Evolutionary conservation across 2,888 invertebrate genomes (phyloP).

Genomic region (Mayetiola destructor): DNA sequence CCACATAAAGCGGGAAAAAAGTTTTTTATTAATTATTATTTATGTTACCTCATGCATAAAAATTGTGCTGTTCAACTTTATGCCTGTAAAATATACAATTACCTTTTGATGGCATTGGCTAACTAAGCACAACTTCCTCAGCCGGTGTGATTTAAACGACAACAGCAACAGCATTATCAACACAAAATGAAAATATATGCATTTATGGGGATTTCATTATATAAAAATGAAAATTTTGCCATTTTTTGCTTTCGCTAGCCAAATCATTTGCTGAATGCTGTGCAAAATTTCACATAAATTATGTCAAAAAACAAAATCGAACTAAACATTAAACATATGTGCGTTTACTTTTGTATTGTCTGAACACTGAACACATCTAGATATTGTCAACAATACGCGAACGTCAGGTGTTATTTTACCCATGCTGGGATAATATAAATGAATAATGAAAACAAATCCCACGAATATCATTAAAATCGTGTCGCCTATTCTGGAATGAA

Average conservation of each 20-base stretch:
- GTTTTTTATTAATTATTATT: slow-evolving; percentile 12
- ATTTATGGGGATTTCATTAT: slow-evolving; percentile 5
- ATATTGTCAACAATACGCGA: background rate
- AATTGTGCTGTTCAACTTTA: slow-evolving; percentile 10
- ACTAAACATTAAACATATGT: background rate
- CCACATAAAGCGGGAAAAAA: slow-evolving; percentile 4
- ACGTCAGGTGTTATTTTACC: background rate
- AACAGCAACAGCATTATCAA: background rate
- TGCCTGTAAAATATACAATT: background rate
- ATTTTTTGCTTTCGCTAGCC: background rate
- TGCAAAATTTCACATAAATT: slow-evolving; percentile 9
- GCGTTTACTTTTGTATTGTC: too few relatives aligned
- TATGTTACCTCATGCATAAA: slow-evolving; percentile 9
- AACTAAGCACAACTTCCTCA: too few relatives aligned
- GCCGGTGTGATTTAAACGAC: slow-evolving; percentile 10
- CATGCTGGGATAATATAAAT: background rate
- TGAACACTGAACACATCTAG: too few relatives aligned
- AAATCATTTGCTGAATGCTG: background rate
- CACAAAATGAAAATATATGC: background rate
- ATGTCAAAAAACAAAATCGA: background rate
- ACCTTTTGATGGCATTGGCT: background rate
- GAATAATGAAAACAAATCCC: background rate
- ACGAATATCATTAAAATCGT: background rate
- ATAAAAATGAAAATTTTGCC: slow-evolving; percentile 4
- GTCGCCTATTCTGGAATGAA: too few relatives aligned